Conservation (phyloP, 2,797 vertebrate species). For the Nyctalus aviator region DNA sequence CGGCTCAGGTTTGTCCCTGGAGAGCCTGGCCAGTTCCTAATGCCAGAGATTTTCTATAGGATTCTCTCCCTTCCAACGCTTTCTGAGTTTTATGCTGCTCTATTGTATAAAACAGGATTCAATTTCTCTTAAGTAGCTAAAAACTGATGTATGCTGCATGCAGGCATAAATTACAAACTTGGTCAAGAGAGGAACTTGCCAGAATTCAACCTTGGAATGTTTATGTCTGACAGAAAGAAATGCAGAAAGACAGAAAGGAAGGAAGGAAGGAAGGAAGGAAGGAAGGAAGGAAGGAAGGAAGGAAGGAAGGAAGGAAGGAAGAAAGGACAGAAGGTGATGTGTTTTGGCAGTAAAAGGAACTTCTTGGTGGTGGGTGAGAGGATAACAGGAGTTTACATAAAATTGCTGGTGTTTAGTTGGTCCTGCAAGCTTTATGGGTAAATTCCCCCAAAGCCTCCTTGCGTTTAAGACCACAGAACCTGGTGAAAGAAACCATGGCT, state of each 20-base stretch:
- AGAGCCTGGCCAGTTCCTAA: neutral
- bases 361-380: conserved; percentile 63
- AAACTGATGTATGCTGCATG: neutral
- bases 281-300: no score
- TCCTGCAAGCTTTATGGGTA: conserved; percentile 56
- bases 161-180: conserved; percentile 24
- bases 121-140: conserved; percentile 35
- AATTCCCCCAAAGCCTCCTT: conserved; percentile 65
- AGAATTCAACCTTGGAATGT: conserved; percentile 42
- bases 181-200: conserved; percentile 48
- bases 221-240: neutral
- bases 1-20: neutral
- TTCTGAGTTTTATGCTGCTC: neutral
- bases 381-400: conserved; percentile 17
- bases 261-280: neutral
- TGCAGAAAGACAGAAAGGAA: neutral
- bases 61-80: neutral
- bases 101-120: neutral
- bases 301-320: no score
- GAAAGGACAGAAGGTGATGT: neutral
- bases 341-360: conserved; percentile 4
- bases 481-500: conserved; percentile 60
- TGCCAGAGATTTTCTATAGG: neutral
- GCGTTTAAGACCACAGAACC: conserved; percentile 59
- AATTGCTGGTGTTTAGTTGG: conserved; percentile 58